Conservation (phyloP, 2,888 invertebrate genomes). For the Halictus quadricinctus region DNA sequence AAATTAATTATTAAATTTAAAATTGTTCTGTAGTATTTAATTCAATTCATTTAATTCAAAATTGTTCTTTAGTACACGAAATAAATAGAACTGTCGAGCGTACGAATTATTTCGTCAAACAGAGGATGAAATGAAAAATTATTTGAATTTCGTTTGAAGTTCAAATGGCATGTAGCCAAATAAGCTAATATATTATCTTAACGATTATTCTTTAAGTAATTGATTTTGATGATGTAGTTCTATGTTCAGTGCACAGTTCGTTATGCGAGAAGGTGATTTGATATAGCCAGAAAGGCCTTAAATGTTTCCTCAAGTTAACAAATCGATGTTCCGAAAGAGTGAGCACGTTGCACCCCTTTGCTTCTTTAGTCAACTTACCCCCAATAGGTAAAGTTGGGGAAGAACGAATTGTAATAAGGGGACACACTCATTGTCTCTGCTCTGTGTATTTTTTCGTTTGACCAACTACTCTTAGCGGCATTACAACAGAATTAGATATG, state of each 20-base stretch:
- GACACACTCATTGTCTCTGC: constrained; percentile 25
- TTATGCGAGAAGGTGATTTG: background rate
- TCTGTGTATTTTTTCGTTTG: constrained; percentile 29
- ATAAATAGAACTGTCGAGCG: background rate
- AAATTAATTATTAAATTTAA: background rate
- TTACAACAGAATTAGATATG: background rate
- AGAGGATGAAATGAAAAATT: background rate
- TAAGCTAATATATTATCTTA: background rate
- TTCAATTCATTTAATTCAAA: no score
- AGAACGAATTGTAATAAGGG: constrained; percentile 38
- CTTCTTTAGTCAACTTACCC: constrained; percentile 22
- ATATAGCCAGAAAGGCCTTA: constrained; percentile 18
- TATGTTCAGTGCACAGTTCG: background rate
- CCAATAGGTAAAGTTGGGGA: constrained; percentile 12
- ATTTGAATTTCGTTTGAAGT: background rate
- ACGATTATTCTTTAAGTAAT: background rate
- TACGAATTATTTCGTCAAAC: no score
- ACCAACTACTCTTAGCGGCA: background rate
- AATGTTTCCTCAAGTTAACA: constrained; percentile 37
- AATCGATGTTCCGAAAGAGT: constrained; percentile 43
- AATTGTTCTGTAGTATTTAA: no score
- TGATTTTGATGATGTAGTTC: background rate
- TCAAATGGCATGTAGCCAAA: background rate
- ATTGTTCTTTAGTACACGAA: background rate
- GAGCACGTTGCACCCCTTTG: constrained; percentile 33